Base-by-base conservation (phyloP, 2,888 invertebrate species). In the Sminthurinus aureus region DNA sequence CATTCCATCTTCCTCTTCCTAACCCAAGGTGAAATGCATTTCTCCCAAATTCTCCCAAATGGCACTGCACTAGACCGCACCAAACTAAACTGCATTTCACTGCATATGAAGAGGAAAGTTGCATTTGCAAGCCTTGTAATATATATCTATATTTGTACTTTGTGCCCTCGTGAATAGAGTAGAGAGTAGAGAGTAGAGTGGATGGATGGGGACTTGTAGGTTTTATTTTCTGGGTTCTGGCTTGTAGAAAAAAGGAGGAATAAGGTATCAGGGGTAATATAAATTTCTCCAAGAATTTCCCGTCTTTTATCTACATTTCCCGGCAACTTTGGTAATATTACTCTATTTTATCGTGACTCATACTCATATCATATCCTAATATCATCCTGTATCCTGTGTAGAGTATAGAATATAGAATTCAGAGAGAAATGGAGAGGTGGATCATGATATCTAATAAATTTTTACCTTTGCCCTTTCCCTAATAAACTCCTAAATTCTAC, bases 211-310 rank as follows among this genome's bases (percentile, higher is more conserved):
- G 38, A 38, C 38, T 38, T 38, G 1, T 38, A 38, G 38, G 15
- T 15, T 15, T 12, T 12, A 9, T 58, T 58, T 9, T 9, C 11
- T 12, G 58, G 58, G 58, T 58, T 15, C 11, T 9, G 58, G 58
- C 58, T 12, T 26, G 26, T 13, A 38, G 20, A 20, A 79, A 79
- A 79, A 69, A 22, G 11, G 11, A 26, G 66, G 18, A 64, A 50
- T 38, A 79, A 79, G 69, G 79, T 79, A 79, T 79, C 79, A 79
- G 64, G 79, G 79, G 79, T 26, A 79, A 79, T 79, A 79, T 79
- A 78, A 78, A 78, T 78, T 78, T 78, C 64, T 69, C 22, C 79
- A 26, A 38, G 38, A 4, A 20, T 66, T 15, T 18, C 66, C 18
- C 13, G 38, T 79, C 26, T 79, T 22, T 74, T 38, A 9, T 18